Conservation (phyloP, 2,113 vertebrate genomes). For the Pygoscelis antarcticus region DNA sequence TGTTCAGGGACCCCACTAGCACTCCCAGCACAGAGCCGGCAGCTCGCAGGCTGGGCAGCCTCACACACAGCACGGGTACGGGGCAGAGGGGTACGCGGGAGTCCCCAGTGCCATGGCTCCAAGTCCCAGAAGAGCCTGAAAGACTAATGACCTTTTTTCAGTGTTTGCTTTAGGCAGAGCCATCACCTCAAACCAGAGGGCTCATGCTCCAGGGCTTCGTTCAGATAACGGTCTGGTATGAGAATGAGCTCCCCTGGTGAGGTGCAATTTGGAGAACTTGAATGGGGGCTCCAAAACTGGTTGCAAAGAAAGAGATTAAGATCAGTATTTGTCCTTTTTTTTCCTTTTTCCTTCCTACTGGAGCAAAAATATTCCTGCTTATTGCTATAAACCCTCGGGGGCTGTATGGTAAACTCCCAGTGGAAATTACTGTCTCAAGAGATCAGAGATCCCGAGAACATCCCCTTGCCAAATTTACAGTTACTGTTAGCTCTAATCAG, state of each 20-base stretch:
- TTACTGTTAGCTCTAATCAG: conserved; percentile 1
- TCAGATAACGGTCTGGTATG: background rate
- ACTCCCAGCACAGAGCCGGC: background rate
- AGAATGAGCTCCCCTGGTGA: conserved; percentile 43
- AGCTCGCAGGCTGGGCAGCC: background rate
- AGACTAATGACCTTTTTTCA: background rate
- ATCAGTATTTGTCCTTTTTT: conserved; percentile 45
- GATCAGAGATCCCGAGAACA: conserved; percentile 49
- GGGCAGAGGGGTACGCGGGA: accelerated
- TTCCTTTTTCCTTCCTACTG: conserved; percentile 38
- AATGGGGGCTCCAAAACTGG: conserved; percentile 11
- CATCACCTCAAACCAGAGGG: background rate
- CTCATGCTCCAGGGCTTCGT: background rate
- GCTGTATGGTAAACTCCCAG: conserved; percentile 38
- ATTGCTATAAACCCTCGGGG: conserved; percentile 44
- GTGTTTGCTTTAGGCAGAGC: conserved; percentile 14
- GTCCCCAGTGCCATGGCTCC: background rate
- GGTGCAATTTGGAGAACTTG: conserved; percentile 20
- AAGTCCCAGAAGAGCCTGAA: background rate
- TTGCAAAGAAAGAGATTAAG: conserved; percentile 49
- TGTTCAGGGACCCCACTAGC: background rate
- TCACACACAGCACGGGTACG: accelerated
- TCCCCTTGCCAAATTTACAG: conserved; percentile 31
- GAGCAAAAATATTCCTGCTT: conserved; percentile 59
- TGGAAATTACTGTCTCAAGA: conserved; percentile 30